These are phyloP conservation scores for Marmota flaviventris DNA, from an alignment of 2,113 vertebrate genomes.

Conservation along the genomic window DNA sequence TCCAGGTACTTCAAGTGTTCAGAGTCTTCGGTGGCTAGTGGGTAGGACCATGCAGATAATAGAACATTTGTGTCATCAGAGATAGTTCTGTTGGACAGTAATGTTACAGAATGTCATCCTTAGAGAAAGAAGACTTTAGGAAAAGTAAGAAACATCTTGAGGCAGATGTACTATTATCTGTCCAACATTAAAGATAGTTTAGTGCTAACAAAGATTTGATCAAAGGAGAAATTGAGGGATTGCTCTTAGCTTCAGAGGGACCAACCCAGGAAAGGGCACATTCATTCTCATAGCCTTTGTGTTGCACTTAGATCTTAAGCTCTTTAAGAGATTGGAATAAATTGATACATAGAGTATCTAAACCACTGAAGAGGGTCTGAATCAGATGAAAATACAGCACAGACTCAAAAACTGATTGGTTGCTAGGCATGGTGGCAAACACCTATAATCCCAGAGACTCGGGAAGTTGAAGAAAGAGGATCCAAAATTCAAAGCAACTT, in stretches of 20 bases:
- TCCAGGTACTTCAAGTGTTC: not conserved
- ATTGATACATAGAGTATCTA: not conserved
- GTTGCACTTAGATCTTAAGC: not conserved
- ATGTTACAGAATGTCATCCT: not conserved
- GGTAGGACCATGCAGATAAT: not conserved
- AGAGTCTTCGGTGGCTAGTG: not conserved
- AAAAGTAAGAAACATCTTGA: slow-evolving; percentile 46
- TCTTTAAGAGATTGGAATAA: not conserved
- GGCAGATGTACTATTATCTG: not conserved
- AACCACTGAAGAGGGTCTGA: not conserved
- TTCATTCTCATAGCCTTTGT: not conserved
- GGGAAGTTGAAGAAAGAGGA: too few species aligned
- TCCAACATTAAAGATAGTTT: slow-evolving; percentile 39
- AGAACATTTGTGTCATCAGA: not conserved
- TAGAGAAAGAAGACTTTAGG: not conserved
- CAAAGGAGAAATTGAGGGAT: not conserved
- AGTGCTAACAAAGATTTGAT: not conserved
- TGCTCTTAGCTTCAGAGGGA: not conserved
- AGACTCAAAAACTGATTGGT: not conserved
- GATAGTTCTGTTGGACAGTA: not conserved
- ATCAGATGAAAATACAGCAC: not conserved
- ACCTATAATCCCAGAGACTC: too few species aligned
- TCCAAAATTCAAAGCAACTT: too few species aligned
- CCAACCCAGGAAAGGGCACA: not conserved
- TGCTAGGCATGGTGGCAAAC: too few species aligned